A percentile compares a stretch with the other conserved stretches of the same genome.
Conservation (phyloP, 2,797 vertebrate species). For the Gila robusta region DNA sequence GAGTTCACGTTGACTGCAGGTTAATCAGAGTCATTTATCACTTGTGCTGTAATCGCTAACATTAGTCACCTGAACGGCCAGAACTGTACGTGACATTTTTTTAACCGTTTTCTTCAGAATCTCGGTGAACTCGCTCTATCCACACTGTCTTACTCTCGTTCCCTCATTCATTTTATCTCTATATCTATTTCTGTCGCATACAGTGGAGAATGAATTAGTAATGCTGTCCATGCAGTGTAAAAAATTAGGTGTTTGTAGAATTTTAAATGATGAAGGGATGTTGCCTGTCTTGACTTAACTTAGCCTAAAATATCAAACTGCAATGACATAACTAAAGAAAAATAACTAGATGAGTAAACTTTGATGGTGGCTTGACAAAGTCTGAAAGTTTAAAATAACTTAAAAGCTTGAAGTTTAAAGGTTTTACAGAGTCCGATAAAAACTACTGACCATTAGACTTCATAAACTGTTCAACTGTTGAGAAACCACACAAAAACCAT, state of each 20-base stretch:
- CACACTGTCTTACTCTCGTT: background rate
- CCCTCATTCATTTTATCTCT: constrained; percentile 5
- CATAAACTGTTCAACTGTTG: background rate
- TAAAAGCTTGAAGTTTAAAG: background rate
- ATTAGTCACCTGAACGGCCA: constrained; percentile 55
- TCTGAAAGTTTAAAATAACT: background rate
- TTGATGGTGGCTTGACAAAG: background rate
- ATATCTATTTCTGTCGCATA: background rate
- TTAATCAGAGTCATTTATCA: constrained; percentile 55
- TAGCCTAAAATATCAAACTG: background rate
- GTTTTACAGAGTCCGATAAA: background rate
- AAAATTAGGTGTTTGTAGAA: background rate
- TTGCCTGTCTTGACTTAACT: background rate
- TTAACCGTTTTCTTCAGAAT: constrained; percentile 15
- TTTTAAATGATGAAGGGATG: background rate
- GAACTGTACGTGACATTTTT: constrained; percentile 25
- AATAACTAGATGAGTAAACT: background rate
- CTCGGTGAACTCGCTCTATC: background rate
- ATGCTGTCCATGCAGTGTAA: background rate
- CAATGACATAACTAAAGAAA: background rate
- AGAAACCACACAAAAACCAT: background rate
- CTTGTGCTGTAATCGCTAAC: constrained; percentile 49
- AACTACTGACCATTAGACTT: background rate
- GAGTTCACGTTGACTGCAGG: background rate
- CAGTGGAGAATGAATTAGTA: background rate